Evolutionary conservation across 2,113 vertebrate genomes (phyloP).

Genomic region (Perognathus longimembris): DNA sequence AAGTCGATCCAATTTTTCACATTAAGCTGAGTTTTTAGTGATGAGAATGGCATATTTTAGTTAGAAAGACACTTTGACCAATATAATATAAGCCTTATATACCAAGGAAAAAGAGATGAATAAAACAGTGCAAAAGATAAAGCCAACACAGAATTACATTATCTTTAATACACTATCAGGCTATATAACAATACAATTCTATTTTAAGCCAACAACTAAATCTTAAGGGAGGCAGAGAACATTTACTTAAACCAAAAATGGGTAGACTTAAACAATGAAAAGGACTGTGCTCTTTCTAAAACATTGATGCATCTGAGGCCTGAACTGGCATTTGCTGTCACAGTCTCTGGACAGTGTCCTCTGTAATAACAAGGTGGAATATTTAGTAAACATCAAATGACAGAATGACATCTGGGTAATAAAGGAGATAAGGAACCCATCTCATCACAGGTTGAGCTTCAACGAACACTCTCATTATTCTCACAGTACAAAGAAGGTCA

Average conservation of each 20-base stretch:
- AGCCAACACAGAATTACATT: neutral
- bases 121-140: conserved; percentile 22
- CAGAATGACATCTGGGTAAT: conserved; percentile 18
- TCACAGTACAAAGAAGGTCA: neutral
- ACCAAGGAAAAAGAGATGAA: conserved; percentile 16
- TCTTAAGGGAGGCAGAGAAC: conserved; percentile 31
- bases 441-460: neutral
- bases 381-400: conserved; percentile 52
- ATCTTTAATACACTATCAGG: conserved; percentile 36
- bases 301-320: neutral
- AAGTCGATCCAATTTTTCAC: neutral
- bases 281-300: conserved; percentile 43
- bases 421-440: conserved; percentile 49
- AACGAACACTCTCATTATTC: neutral
- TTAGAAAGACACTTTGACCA: conserved; percentile 32
- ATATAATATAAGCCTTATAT: neutral
- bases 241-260: conserved; percentile 44
- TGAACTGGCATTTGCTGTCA: conserved; percentile 31
- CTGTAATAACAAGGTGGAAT: conserved; percentile 43
- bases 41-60: neutral
- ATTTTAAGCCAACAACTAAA: conserved; percentile 53
- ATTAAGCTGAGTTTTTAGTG: conserved; percentile 33
- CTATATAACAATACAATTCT: conserved; percentile 8
- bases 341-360: conserved; percentile 56
- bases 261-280: conserved; percentile 55